phyloP scores from a whole-genome alignment of 2,888 invertebrate genomes.

The Glaucopsyche alexis region DNA sequence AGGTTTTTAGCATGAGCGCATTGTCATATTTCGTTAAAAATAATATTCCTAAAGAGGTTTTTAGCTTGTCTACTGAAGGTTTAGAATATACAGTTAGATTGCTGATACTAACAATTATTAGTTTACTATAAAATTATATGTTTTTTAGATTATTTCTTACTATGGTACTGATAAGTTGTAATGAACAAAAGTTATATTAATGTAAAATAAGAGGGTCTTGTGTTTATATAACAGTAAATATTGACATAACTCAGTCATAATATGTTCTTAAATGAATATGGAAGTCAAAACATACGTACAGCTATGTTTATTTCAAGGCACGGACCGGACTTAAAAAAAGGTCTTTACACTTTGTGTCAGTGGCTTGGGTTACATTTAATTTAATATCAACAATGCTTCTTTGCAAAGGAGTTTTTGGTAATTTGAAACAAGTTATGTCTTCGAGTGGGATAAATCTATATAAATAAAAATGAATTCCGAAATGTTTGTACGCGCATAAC shows the following conservation, averaged over 20 bases:
- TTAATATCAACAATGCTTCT: not conserved
- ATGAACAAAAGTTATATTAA: too few relatives aligned
- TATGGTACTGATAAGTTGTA: too few relatives aligned
- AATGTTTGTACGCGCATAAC: too few relatives aligned
- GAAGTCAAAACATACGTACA: slow-evolving; percentile 15
- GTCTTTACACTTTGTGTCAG: slow-evolving; percentile 24
- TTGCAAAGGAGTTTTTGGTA: not conserved
- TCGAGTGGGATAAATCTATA: not conserved
- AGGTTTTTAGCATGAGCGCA: too few relatives aligned
- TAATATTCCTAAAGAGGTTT: too few relatives aligned
- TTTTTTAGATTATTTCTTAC: too few relatives aligned
- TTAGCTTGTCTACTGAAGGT: too few relatives aligned
- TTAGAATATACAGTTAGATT: too few relatives aligned
- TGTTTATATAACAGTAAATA: slow-evolving; percentile 16
- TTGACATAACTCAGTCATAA: slow-evolving; percentile 14
- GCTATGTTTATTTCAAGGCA: slow-evolving; percentile 20
- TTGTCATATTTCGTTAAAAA: too few relatives aligned
- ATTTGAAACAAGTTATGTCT: not conserved
- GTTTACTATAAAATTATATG: too few relatives aligned
- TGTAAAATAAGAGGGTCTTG: not conserved
- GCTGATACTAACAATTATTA: too few relatives aligned
- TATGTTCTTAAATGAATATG: slow-evolving; percentile 21
- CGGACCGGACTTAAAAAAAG: slow-evolving; percentile 5
- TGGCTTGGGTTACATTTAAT: not conserved
- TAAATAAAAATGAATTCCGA: too few relatives aligned